A percentile compares a stretch with the other conserved stretches of the same genome.
These are phyloP conservation scores for Esox masquinongy DNA, from an alignment of 2,797 vertebrate species.

Conservation along the genomic window DNA sequence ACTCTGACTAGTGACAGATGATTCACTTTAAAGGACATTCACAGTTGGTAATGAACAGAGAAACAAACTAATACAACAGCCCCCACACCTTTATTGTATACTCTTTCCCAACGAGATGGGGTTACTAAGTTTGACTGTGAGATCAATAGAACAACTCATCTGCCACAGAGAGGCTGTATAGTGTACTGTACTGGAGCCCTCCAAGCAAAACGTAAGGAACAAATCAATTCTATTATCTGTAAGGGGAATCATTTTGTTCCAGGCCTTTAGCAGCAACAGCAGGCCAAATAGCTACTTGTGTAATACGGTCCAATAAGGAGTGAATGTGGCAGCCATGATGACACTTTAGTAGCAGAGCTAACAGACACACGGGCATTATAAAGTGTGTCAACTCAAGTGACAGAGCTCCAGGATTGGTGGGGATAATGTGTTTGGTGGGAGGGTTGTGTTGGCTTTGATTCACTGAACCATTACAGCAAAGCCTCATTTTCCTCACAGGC, in stretches of 20 bases:
- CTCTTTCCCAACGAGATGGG: constrained; percentile 20
- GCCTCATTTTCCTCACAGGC: constrained; percentile 45
- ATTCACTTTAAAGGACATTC: too few species aligned
- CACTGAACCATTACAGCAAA: constrained; percentile 56
- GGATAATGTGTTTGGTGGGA: constrained; percentile 44
- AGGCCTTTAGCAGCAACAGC: constrained; percentile 16
- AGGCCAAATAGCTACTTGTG: constrained; percentile 5
- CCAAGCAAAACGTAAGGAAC: constrained; percentile 36
- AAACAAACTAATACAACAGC: constrained; percentile 24
- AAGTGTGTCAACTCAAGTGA: constrained; percentile 22
- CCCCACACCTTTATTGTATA: constrained; percentile 21
- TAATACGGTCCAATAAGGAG: constrained; percentile 24
- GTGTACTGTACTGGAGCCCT: constrained; percentile 29
- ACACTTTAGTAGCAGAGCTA: constrained; percentile 15
- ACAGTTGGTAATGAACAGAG: constrained; percentile 16
- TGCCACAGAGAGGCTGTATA: constrained; percentile 36
- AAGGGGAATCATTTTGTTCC: constrained; percentile 27
- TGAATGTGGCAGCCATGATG: not conserved
- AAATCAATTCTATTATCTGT: constrained; percentile 45
- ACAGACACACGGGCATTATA: not conserved
- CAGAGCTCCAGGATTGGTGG: constrained; percentile 33
- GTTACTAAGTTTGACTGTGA: constrained; percentile 38
- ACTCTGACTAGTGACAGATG: too few species aligned
- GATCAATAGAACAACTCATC: constrained; percentile 49
- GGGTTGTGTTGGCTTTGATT: constrained; percentile 45